Evolutionary conservation across 2,113 vertebrate genomes (phyloP).

Genomic region (Zeus faber): DNA sequence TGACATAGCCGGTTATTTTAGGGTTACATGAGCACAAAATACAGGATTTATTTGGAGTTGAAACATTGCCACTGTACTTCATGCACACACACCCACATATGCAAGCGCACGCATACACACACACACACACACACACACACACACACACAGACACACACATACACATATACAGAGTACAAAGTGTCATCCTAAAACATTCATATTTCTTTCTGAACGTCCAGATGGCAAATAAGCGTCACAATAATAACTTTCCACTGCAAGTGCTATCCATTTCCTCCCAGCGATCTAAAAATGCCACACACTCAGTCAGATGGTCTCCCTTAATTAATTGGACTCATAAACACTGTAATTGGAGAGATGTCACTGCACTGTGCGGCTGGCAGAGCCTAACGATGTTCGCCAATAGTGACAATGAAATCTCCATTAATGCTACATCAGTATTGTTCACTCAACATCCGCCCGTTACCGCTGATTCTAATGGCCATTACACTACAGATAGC

Average conservation of each 20-base stretch:
- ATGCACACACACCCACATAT: background rate
- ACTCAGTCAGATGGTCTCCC: constrained; percentile 27
- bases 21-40: no score
- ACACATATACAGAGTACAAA: background rate
- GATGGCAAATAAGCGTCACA: constrained; percentile 3
- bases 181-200: background rate
- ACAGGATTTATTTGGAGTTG: no score
- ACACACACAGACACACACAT: constrained; percentile 2
- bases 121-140: constrained; percentile 1
- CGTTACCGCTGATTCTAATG: constrained; percentile 50
- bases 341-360: constrained; percentile 44
- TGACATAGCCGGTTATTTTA: no score
- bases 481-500: constrained; percentile 44
- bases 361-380: constrained; percentile 33
- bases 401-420: constrained; percentile 53
- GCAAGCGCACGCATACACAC: background rate
- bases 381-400: constrained; percentile 39
- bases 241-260: background rate
- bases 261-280: constrained; percentile 2
- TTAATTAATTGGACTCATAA: constrained; percentile 57
- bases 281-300: constrained; percentile 22
- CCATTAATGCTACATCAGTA: constrained; percentile 51
- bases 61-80: no score
- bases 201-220: background rate
- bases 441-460: constrained; percentile 42